Base-by-base conservation (phyloP, 1,140 invertebrate species). In the Bombus balteatus region DNA sequence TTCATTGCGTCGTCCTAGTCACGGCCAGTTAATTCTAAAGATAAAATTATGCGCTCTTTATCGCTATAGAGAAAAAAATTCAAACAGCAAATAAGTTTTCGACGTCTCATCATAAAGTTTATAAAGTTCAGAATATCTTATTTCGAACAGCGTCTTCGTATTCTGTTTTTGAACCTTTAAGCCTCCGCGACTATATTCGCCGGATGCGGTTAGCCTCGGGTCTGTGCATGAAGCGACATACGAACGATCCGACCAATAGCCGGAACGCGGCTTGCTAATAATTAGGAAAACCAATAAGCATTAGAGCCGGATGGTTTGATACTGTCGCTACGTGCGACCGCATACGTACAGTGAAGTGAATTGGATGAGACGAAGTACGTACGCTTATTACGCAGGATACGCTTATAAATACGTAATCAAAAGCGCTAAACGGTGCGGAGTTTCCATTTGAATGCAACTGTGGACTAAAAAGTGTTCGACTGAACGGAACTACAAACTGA, bases 241-340 rank as follows among this genome's bases (percentile, higher is more conserved):
- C 25, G 28, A 32, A 57, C 81, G 73, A 32, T 70, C 28, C 73
- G 53, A 77, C 59, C 47, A 77, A 77, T 39, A 65, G 32, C 15
- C 18, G 37, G 39, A 57, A 78, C 37, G 39, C 28, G 22, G 47
- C 18, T 25, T 28, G 47, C 34, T 57, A 78, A 79, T 71, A 84
- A 84, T 84, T 79, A 72, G 75, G 53, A 57, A 41, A 68, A 71
- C 13, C 75, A 72, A 79, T 79, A 79, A 84, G 65, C 82, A 22
- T 78, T 78, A 62, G 62, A 18, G 62, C 4, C 53, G 39, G 66
- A 59, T 71, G 47, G 76, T 70, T 78, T 78, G 65, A 78, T 78
- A 70, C 13, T 53, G 65, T 70, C 41, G 13, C 39, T 79, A 77
- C 74, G 72, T 83, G 34, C 15, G 47, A 41, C 28, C 47, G 65